Evolutionary conservation across 2,113 vertebrate species (phyloP).

Genomic region (Sciurus niger): DNA sequence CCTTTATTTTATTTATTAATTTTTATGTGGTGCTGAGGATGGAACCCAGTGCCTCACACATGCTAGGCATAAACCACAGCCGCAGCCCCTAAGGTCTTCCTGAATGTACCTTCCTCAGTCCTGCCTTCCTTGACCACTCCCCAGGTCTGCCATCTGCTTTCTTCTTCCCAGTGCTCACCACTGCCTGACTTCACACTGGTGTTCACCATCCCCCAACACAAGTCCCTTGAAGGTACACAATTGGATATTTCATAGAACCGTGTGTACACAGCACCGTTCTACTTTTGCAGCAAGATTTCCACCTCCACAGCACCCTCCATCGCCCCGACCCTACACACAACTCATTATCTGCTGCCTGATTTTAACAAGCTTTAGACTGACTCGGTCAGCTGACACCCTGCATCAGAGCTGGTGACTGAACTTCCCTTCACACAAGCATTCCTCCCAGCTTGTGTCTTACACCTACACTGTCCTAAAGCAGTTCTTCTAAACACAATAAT

Average conservation of each 20-base stretch:
- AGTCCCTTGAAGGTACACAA: background rate
- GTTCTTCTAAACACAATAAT: slow-evolving; percentile 24
- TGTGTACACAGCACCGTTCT: background rate
- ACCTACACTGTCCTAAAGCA: slow-evolving; percentile 27
- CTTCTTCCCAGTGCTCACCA: background rate
- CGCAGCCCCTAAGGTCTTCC: too few species aligned
- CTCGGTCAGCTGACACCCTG: slow-evolving; percentile 22
- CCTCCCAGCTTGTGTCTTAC: background rate
- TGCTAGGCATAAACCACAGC: too few species aligned
- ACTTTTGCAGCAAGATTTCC: background rate
- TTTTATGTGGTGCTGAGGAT: too few species aligned
- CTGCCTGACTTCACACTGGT: background rate
- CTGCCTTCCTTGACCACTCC: background rate
- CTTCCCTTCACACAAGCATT: slow-evolving; percentile 5
- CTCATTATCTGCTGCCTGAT: slow-evolving; percentile 4
- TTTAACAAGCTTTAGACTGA: background rate
- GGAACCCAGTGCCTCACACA: too few species aligned
- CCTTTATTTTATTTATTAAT: too few species aligned
- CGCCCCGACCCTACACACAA: background rate
- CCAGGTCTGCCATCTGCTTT: background rate
- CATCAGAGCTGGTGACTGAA: background rate
- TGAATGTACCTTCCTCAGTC: background rate
- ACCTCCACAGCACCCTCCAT: background rate
- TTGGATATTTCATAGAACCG: background rate
- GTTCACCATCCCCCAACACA: background rate